These are phyloP conservation scores for Apoda limacodes DNA, from an alignment of 2,888 invertebrate genomes.

Conservation along the genomic window DNA sequence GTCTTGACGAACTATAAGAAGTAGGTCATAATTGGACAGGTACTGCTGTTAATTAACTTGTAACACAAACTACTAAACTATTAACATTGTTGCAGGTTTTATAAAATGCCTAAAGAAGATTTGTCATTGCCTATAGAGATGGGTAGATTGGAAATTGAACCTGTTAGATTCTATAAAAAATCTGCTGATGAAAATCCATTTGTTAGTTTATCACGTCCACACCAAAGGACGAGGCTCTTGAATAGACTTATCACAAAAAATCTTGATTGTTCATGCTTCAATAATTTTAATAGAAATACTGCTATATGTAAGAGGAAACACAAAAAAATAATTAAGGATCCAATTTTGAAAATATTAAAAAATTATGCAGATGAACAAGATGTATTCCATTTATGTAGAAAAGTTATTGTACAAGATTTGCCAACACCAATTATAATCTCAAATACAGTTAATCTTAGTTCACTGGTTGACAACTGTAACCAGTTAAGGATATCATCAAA, in stretches of 20 bases:
- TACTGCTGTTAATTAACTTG: too few relatives aligned
- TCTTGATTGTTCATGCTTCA: constrained; percentile 38
- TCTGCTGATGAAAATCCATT: constrained; percentile 45
- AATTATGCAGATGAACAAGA: too few relatives aligned
- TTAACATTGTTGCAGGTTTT: too few relatives aligned
- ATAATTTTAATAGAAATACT: constrained; percentile 18
- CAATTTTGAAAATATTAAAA: constrained; percentile 63
- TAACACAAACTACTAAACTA: too few relatives aligned
- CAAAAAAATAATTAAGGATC: constrained; percentile 66
- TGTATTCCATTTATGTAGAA: constrained; percentile 21
- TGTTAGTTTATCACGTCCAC: constrained; percentile 20
- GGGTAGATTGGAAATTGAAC: constrained; percentile 69
- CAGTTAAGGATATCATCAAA: constrained; percentile 42
- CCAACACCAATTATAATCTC: not conserved
- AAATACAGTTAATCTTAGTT: constrained; percentile 37
- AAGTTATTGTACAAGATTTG: constrained; percentile 2
- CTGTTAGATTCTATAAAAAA: constrained; percentile 34
- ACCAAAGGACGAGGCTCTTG: constrained; percentile 21
- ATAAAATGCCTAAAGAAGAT: constrained; percentile 55
- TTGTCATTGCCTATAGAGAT: constrained; percentile 62
- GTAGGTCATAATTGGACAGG: too few relatives aligned
- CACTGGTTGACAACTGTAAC: constrained; percentile 55
- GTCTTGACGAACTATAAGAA: too few relatives aligned
- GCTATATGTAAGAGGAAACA: constrained; percentile 46
- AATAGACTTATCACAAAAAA: constrained; percentile 23